Percentiles rank a stretch among this genome's conserved stretches.
Evolutionary conservation across 2,888 invertebrate genomes (phyloP).

Genomic region (Ernsta delagoae): DNA sequence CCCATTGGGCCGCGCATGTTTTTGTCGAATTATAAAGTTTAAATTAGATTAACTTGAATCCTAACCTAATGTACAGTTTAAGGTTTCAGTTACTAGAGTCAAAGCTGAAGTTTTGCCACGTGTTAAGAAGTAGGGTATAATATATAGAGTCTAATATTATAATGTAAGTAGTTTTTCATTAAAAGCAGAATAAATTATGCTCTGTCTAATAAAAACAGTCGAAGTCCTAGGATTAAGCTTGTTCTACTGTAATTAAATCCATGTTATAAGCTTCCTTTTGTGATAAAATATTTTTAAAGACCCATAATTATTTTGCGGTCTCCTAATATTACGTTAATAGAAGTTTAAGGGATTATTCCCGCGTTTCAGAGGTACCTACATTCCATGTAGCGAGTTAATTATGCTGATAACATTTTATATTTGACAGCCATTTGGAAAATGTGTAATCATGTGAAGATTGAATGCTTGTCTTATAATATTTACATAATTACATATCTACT

Average conservation of each 20-base stretch:
- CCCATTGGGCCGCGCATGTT: too few species aligned
- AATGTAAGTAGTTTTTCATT: too few species aligned
- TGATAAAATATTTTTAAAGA: conserved; percentile 19
- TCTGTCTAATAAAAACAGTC: neutral
- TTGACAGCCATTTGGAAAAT: neutral
- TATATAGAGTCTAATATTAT: too few species aligned
- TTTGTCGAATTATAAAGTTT: too few species aligned
- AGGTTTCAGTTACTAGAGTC: too few species aligned
- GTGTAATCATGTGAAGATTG: neutral
- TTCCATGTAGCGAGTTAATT: neutral
- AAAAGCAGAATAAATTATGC: too few species aligned
- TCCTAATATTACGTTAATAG: conserved; percentile 14
- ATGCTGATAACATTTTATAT: neutral
- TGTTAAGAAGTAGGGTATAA: too few species aligned
- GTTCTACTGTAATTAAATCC: conserved; percentile 4
- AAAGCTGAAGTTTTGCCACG: too few species aligned
- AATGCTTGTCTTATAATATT: too few species aligned
- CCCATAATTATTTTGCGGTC: conserved; percentile 17
- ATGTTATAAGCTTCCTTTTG: neutral
- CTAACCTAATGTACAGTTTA: too few species aligned
- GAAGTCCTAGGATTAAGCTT: neutral
- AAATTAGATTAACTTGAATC: too few species aligned
- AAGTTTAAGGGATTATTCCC: conserved; percentile 10
- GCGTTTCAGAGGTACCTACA: neutral
- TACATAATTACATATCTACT: too few species aligned